phyloP scores from a whole-genome alignment of 2,113 vertebrate genomes.

The Gobio gobio region DNA sequence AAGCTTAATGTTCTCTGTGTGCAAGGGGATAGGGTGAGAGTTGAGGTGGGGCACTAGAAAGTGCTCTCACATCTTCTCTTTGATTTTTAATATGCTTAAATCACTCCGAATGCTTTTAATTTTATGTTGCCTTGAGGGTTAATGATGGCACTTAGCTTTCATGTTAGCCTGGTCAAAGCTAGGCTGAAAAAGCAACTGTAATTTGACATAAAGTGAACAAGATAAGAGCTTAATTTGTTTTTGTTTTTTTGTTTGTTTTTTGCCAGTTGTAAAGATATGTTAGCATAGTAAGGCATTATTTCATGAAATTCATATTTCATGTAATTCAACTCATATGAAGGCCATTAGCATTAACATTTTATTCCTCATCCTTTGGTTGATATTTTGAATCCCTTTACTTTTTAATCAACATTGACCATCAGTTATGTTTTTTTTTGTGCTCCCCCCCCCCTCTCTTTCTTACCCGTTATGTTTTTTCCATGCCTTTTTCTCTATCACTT shows the following conservation, averaged over 20 bases:
- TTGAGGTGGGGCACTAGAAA: conserved; percentile 9
- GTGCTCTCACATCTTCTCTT: background rate
- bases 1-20: conserved; percentile 21
- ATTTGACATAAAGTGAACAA: background rate
- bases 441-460: conserved; percentile 9
- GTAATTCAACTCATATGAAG: conserved; percentile 21
- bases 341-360: conserved; percentile 52
- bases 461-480: conserved; percentile 12
- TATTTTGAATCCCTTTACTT: background rate
- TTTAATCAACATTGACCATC: conserved; percentile 27
- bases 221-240: background rate
- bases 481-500: conserved; percentile 17
- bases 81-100: conserved; percentile 17
- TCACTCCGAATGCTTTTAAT: background rate
- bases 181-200: background rate
- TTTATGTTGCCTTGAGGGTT: background rate
- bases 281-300: conserved; percentile 1
- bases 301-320: background rate
- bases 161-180: background rate
- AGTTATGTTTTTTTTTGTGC: conserved; percentile 9
- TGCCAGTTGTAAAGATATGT: background rate
- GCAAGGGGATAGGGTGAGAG: conserved; percentile 37
- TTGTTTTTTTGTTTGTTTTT: background rate
- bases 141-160: background rate
- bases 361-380: conserved; percentile 38